Conservation (phyloP, 1,140 invertebrate genomes). For the Colletes gigas region DNA sequence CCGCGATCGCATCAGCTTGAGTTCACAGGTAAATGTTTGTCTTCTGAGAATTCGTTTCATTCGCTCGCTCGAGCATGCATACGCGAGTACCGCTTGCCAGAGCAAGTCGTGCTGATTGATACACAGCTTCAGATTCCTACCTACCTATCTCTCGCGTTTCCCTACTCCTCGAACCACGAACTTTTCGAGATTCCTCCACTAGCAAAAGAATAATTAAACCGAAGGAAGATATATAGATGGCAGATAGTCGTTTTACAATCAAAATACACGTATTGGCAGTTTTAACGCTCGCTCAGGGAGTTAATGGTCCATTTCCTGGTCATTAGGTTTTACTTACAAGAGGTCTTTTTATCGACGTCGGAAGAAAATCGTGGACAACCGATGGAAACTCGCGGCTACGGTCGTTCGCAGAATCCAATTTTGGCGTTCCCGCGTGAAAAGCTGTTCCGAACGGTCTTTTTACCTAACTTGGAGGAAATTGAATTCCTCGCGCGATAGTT, state of each 20-base stretch:
- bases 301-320: too few species aligned
- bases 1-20: constrained; percentile 19
- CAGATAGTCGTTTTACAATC: too few species aligned
- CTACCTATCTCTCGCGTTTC: too few species aligned
- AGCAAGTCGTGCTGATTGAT: neutral
- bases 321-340: too few species aligned
- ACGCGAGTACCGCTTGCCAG: neutral
- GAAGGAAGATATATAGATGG: too few species aligned
- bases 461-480: constrained; percentile 20
- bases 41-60: constrained; percentile 1
- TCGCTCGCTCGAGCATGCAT: neutral
- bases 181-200: too few species aligned
- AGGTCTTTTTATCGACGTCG: neutral
- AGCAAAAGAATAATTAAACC: too few species aligned
- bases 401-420: constrained; percentile 29
- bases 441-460: constrained; percentile 1
- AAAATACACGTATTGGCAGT: too few species aligned
- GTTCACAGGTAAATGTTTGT: constrained; percentile 38
- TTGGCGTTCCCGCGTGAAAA: constrained; percentile 15
- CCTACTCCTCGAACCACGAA: too few species aligned
- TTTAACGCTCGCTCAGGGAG: too few species aligned
- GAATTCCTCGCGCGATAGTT: constrained; percentile 19
- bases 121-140: too few species aligned
- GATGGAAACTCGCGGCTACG: neutral
- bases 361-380: neutral